These are phyloP conservation scores for Pontoporia blainvillei DNA, from an alignment of 2,113 vertebrate species.

Conservation along the genomic window DNA sequence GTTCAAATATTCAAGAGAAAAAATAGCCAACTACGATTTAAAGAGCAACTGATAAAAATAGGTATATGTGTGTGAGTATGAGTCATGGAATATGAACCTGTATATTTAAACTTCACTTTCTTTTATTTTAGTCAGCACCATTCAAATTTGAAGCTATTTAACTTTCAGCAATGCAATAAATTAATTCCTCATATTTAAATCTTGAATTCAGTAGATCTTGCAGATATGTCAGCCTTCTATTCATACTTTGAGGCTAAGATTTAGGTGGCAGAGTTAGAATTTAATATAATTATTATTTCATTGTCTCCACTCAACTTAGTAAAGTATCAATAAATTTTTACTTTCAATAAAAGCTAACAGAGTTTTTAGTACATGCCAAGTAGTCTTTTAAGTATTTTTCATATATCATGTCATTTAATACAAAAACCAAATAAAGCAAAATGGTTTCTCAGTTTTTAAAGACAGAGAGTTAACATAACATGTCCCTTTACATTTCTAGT, in stretches of 20 bases:
- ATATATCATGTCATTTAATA: background rate
- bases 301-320: background rate
- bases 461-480: background rate
- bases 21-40: background rate
- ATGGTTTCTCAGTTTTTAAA: background rate
- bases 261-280: background rate
- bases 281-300: conserved; percentile 10
- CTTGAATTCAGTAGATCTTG: background rate
- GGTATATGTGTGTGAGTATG: background rate
- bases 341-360: background rate
- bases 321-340: background rate
- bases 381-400: background rate
- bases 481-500: background rate
- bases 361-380: background rate
- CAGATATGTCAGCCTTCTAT: background rate
- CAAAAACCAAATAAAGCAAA: background rate
- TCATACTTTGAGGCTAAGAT: background rate
- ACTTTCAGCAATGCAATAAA: background rate
- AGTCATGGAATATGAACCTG: background rate
- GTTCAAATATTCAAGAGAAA: background rate
- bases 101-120: background rate
- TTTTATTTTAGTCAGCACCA: background rate
- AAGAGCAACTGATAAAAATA: background rate
- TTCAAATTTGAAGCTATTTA: background rate
- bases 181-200: background rate